Evolutionary conservation across 2,888 invertebrate species (phyloP), one percentile per base, ranked within the genome.

Genomic region (Keiferia lycopersicella): DNA sequence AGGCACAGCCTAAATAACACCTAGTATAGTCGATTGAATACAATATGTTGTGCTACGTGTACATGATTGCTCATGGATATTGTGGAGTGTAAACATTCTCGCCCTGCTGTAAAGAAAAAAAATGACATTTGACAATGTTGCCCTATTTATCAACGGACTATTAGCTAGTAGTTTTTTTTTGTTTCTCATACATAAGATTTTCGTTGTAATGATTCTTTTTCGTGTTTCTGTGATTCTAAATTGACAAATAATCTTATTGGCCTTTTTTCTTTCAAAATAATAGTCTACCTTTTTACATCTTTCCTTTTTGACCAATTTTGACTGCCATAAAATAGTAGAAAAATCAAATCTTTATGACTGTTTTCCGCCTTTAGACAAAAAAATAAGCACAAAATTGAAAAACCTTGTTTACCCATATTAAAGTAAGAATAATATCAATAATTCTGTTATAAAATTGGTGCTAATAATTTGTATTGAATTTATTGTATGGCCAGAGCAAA

Each of bases 351-450:
- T 76, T 71, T 77, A 81, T 78, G 80, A 82, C 81, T 82, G 77
- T 78, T 79, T 79, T 80, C 79, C 82, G 85, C 79, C 74, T 84
- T 82, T 84, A 81, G 82, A 82, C 81, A 87, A 86, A 89, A 84
- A 87, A 87, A 87, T 80, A 84, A 81, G 80, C 78, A 84, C 83
- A 88, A 89, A 89, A 88, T 87, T 89, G 82, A 73, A 84, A 87
- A 88, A 82, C 79, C 76, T 73, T 71, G 75, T 76, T 75, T 77
- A 73, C 70, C 68, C 62, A 51, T 65, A 65, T 63, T 67, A 66
- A 68, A 67, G 65, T 64, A 67, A 66, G 65, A 64, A 68, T 67
- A 65, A 65, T 69, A 68, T 68, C 65, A 72, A 67, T 74, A 75
- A 71, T 74, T 75, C 66, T 64, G 72, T 73, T 69, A 67, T 69